Evolutionary conservation across 1,140 invertebrate genomes (phyloP).

Genomic region (Neodiprion fabricii): DNA sequence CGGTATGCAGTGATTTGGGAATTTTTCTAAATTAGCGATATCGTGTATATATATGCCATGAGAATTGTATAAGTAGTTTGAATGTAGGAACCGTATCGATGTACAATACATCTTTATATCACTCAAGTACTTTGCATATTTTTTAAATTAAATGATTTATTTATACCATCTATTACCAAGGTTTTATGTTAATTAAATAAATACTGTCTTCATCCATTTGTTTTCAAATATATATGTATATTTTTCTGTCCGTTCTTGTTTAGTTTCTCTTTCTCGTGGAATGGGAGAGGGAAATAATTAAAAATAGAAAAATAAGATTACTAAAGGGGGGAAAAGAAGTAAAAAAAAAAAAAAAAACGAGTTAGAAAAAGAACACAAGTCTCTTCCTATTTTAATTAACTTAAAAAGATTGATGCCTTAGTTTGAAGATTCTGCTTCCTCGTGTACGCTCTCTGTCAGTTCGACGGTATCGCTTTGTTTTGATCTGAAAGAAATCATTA

Average conservation of each 20-base stretch:
- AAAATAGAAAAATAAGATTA: background rate
- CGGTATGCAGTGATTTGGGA: too few relatives aligned
- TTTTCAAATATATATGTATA: background rate
- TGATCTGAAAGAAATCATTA: constrained; percentile 59
- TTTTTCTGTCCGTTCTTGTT: background rate
- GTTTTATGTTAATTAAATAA: constrained; percentile 32
- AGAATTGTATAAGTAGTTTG: too few relatives aligned
- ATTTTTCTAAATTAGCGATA: too few relatives aligned
- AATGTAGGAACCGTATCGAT: too few relatives aligned
- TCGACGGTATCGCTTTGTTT: constrained; percentile 56
- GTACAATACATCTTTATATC: too few relatives aligned
- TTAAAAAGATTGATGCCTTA: constrained; percentile 21
- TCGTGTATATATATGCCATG: too few relatives aligned
- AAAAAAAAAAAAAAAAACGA: background rate
- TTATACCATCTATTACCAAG: constrained; percentile 21
- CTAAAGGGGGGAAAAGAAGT: background rate
- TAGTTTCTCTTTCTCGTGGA: background rate
- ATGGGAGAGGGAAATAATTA: background rate
- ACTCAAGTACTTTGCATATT: too few relatives aligned
- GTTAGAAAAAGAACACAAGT: background rate
- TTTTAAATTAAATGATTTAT: constrained; percentile 38
- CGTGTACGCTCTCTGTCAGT: constrained; percentile 49
- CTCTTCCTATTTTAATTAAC: background rate
- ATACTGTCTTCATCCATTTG: constrained; percentile 25
- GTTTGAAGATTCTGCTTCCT: constrained; percentile 52